Conservation (phyloP, 2,888 invertebrate species). For the Protophormia terraenovae region DNA sequence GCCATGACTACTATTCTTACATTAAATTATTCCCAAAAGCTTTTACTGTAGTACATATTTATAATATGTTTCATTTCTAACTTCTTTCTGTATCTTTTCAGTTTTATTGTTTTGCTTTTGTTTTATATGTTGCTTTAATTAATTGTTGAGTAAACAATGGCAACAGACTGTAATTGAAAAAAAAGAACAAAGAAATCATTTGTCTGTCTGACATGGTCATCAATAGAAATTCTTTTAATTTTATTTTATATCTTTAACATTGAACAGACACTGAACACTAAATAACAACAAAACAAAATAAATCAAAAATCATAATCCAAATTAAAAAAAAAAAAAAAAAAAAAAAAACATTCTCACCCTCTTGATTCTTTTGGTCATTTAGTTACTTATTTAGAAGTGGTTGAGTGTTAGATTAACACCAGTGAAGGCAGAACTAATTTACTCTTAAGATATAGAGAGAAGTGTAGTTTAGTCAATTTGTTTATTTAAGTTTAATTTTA, state of each 20-base stretch:
- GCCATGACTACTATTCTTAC: neutral
- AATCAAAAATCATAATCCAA: slow-evolving; percentile 13
- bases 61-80: neutral
- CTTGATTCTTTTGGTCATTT: neutral
- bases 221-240: slow-evolving; percentile 3
- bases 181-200: slow-evolving; percentile 2
- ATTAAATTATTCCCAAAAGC: neutral
- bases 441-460: too few relatives aligned
- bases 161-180: slow-evolving; percentile 20
- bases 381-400: neutral
- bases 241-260: neutral
- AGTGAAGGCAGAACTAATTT: too few relatives aligned
- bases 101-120: neutral
- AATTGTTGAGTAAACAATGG: slow-evolving; percentile 24
- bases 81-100: neutral
- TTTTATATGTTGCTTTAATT: slow-evolving; percentile 33
- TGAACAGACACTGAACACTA: neutral
- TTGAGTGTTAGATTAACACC: neutral
- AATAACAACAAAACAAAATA: neutral
- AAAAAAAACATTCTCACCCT: too few relatives aligned
- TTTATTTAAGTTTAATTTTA: neutral
- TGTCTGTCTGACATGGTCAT: neutral
- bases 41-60: neutral
- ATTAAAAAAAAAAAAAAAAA: slow-evolving; percentile 8
- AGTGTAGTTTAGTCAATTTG: neutral